Percentiles rank a stretch among this genome's conserved stretches.
These are phyloP conservation scores for Notothenia rossii DNA, from an alignment of 2,113 vertebrate genomes.

Conservation along the genomic window DNA sequence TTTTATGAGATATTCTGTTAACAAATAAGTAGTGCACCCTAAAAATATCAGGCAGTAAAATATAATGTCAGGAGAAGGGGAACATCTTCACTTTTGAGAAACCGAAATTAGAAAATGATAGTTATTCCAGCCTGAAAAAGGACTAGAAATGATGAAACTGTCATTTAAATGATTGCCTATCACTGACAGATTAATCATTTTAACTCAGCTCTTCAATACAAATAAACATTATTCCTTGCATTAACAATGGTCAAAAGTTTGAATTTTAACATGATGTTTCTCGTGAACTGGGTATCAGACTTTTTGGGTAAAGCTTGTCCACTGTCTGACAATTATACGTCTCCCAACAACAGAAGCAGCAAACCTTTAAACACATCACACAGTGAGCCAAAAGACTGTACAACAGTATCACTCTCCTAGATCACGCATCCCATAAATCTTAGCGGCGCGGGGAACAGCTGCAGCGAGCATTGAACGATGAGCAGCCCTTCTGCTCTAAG, in stretches of 20 bases:
- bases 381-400: constrained; percentile 54
- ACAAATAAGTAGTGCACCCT: not conserved
- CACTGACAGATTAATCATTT: not conserved
- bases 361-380: constrained; percentile 6
- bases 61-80: not conserved
- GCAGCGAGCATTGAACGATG: constrained; percentile 40
- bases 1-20: not conserved
- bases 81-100: not conserved
- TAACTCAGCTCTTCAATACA: too few relatives aligned
- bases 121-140: not conserved
- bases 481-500: constrained; percentile 50
- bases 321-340: not conserved
- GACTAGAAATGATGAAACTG: not conserved
- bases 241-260: not conserved
- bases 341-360: not conserved
- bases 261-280: not conserved
- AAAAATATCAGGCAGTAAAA: too few relatives aligned
- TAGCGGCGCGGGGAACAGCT: constrained; percentile 53
- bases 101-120: not conserved
- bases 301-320: not conserved
- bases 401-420: constrained; percentile 15
- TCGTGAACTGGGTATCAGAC: not conserved
- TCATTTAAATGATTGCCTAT: not conserved
- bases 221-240: not conserved
- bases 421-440: constrained; percentile 64